Evolutionary conservation across 2,113 vertebrate genomes (phyloP).

Genomic region (Spizaetus ornatus): DNA sequence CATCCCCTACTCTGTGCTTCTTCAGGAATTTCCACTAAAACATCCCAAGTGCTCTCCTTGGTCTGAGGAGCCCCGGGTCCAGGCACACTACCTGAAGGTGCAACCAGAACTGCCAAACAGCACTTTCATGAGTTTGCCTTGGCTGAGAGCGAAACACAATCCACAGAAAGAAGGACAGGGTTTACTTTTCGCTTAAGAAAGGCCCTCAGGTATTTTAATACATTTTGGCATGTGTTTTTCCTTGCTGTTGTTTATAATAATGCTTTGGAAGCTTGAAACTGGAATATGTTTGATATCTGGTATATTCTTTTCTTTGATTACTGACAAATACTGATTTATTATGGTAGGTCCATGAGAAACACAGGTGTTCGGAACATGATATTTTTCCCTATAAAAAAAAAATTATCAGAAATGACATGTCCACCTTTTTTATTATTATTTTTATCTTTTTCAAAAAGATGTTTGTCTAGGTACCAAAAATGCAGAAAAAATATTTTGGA

Average conservation of each 20-base stretch:
- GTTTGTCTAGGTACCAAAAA: neutral
- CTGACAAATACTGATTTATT: conserved; percentile 6
- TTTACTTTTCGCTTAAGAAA: neutral
- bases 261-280: neutral
- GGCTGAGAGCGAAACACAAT: neutral
- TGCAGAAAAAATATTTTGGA: neutral
- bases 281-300: neutral
- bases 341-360: neutral
- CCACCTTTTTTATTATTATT: neutral
- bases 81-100: fast-evolving
- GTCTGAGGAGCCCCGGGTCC: neutral
- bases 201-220: neutral
- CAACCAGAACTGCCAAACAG: neutral
- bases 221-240: neutral
- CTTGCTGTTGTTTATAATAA: neutral
- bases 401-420: neutral
- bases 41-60: neutral
- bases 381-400: neutral
- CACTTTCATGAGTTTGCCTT: neutral
- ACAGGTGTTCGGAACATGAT: neutral
- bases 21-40: neutral
- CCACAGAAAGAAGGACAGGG: neutral
- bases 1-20: neutral
- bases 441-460: neutral
- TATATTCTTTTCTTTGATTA: neutral